Base-by-base conservation (phyloP, 2,888 invertebrate genomes). In the Pyrgus malvae region DNA sequence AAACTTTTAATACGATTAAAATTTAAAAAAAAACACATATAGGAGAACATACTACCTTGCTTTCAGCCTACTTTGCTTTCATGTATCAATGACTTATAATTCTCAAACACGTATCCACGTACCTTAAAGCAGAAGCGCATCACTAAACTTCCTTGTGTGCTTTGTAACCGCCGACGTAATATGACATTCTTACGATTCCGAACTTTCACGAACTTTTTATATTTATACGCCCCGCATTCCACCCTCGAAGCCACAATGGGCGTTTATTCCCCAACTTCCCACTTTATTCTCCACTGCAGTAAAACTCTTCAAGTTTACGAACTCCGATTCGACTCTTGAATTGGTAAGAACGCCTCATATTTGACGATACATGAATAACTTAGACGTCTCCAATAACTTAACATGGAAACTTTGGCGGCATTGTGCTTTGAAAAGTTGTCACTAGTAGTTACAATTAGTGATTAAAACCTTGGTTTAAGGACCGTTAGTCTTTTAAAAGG, bases 191-290 rank as follows among this genome's bases (percentile, higher is more conserved):
- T 37, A 11, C 37, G 37, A 21, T 11, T 25, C 6, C 35, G 11
- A 48, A 48, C 17, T 48, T 29, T 19, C 31, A 5, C 9, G 7
- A 41, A 42, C n/a, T 50, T 42, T 50, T 49, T 41, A 35, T 41
- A 50, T 50, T 50, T 50, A 50, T 50, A 41, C 21, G 40, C 48
- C 11, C 50, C 33, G 41, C 33, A 41, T 42, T 40, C 38, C 38
- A 40, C 19, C 41, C 33, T 31, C 40, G 25, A 49, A 33, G 33
- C 41, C 33, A 42, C 41, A 25, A 42, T 50, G 33, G 23, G 33
- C 40, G 49, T 23, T 42, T 33, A 50, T 14, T 33, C 23, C 21
- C 41, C 31, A 50, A 50, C 49, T 50, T 50, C 16, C 7, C 33
- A 49, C 49, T 49, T 1, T 6, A 25, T 51, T 14, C 27, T 37